These are phyloP conservation scores for Sardina pilchardus DNA, from an alignment of 2,113 vertebrate genomes.

Conservation along the genomic window DNA sequence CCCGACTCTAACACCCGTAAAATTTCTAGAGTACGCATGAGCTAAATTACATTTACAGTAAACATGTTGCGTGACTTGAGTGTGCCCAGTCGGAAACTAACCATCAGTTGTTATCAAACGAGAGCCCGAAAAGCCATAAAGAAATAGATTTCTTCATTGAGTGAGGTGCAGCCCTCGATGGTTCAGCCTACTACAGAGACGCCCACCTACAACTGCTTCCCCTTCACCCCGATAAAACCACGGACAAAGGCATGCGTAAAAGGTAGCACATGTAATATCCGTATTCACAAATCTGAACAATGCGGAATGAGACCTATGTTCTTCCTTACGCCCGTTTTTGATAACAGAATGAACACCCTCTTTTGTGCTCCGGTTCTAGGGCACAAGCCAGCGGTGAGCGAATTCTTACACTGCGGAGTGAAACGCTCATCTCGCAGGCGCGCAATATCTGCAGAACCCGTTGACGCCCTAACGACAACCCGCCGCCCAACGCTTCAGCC, in stretches of 20 bases:
- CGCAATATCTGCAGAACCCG: conserved; percentile 66
- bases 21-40: neutral
- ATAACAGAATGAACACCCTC: conserved; percentile 26
- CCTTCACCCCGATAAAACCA: conserved; percentile 11
- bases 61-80: neutral
- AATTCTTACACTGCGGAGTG: conserved; percentile 60
- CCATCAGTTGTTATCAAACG: neutral
- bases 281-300: neutral
- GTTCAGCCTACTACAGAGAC: conserved; percentile 64
- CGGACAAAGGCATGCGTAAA: conserved; percentile 18
- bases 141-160: neutral
- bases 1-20: neutral
- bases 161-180: conserved; percentile 62
- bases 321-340: conserved; percentile 64
- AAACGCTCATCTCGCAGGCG: conserved; percentile 60
- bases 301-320: neutral
- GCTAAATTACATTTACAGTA: neutral
- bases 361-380: conserved; percentile 59
- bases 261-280: conserved; percentile 10
- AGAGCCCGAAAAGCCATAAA: neutral
- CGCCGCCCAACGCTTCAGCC: conserved; percentile 45
- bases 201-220: conserved; percentile 12
- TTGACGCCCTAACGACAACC: conserved; percentile 64
- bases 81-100: neutral
- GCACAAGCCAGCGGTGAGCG: conserved; percentile 61